Conservation (phyloP, 2,888 invertebrate genomes). For the Andrena haemorrhoa region DNA sequence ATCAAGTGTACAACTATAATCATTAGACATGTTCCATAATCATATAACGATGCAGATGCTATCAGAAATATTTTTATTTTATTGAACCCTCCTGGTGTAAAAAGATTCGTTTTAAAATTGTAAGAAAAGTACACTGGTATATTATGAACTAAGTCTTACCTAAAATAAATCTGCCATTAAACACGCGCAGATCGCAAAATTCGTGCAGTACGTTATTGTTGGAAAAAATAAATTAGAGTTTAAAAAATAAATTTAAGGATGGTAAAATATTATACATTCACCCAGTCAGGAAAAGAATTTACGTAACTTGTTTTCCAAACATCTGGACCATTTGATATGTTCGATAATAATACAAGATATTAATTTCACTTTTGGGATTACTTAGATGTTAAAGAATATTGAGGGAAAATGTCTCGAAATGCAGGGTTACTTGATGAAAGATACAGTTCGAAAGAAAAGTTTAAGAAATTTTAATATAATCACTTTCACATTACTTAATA, state of each 20-base stretch:
- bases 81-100: slow-evolving; percentile 64
- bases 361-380: slow-evolving; percentile 49
- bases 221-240: slow-evolving; percentile 66
- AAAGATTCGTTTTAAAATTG: slow-evolving; percentile 63
- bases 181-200: slow-evolving; percentile 45
- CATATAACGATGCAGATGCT: slow-evolving; percentile 77
- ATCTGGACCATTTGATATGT: slow-evolving; percentile 32
- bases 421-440: slow-evolving; percentile 32
- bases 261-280: slow-evolving; percentile 51
- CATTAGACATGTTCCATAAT: slow-evolving; percentile 76
- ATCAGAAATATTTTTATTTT: slow-evolving; percentile 71
- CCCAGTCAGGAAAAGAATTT: slow-evolving; percentile 38
- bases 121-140: slow-evolving; percentile 68
- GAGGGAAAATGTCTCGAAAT: slow-evolving; percentile 22
- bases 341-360: slow-evolving; percentile 23
- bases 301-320: slow-evolving; percentile 37
- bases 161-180: slow-evolving; percentile 60
- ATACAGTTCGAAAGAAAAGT: slow-evolving; percentile 18
- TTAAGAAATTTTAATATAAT: slow-evolving; percentile 43
- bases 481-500: slow-evolving; percentile 53
- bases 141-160: slow-evolving; percentile 62
- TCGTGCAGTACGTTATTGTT: slow-evolving; percentile 57
- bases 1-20: slow-evolving; percentile 81
- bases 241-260: slow-evolving; percentile 51
- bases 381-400: slow-evolving; percentile 35